Base-by-base conservation (phyloP, 2,113 vertebrate genomes). In the Leucopsar rothschildi region DNA sequence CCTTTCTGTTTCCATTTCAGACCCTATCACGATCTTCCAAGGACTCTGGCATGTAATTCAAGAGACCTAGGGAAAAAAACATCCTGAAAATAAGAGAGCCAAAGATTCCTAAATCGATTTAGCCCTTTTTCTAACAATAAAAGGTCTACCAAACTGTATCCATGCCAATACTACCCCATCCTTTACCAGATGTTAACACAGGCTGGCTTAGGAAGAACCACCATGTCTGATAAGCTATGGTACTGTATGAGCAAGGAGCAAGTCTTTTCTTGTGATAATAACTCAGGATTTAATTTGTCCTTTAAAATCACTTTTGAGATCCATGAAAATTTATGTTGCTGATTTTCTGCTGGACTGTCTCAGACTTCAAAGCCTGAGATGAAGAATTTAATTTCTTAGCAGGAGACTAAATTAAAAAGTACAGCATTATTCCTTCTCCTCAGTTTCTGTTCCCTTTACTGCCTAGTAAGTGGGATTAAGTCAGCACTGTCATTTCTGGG, bases 141-240 rank as follows among this genome's bases (percentile, higher is more conserved):
- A 24, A 22, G 2, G 31, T n/a, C n/a, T 53, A 14, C 33, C 17
- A 61, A 73, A 37, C 5, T 35, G 5, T 69, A 13, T 37, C 42
- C 18, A 2, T 17, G 27, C 20, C 40, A 73, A 19, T 44, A 31
- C 15, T 42, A 28, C 27, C 29, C 33, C 45, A 59, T 47, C 40
- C 72, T 61, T 57, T 55, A 39, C 16, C 17, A 42, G 37, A 56
- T 17, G 4, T 3, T 49, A 31, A 35, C 1, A 10, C 28, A 63
- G 60, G 31, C 15, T 72, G 50, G 24, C 17, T 86, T 53, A 37
- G 20, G 31, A 77, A 73, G 45, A 69, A 5, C 6, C 12, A 21
- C 14, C 0, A 0, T 15, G 23, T 55, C 61, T 50, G 24, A 18
- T 2, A 2, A 61, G 17, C 28, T 16, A 5, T 9, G 24, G 63